Base-by-base conservation (phyloP, 2,888 invertebrate genomes). In the Melanostoma scalare region DNA sequence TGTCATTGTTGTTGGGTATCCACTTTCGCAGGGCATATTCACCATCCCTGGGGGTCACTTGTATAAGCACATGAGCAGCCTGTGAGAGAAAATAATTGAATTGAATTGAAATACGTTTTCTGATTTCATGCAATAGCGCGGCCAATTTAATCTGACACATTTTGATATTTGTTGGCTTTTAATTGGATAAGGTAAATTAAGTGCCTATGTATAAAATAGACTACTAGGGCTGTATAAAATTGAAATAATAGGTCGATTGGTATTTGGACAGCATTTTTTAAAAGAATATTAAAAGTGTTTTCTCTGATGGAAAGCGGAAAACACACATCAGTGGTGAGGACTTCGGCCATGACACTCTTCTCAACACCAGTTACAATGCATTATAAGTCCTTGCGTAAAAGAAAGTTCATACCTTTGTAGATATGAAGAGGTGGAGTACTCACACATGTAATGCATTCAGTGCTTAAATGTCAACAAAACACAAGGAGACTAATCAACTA, bases 101-200 rank as follows among this genome's bases (percentile, higher is more conserved):
- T 84, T 74, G 84, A 79, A 84, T 79, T 75, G 84, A 78, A 79
- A 84, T 84, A 84, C 84, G 84, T 84, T 84, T 75, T 79, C 60
- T 71, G 74, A 79, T 79, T 75, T 63, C 60, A 20, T 58, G 50
- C 33, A 74, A 78, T 78, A 69, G 63, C 60, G 40, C 68, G 42
- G 73, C 60, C 79, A 84, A 84, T 82, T 78, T 82, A 82, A 78
- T 82, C 63, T 82, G 82, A 82, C 78, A 82, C 78, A 68, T 68
- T 72, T 69, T 73, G 73, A 78, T 82, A 82, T 79, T 84, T 84
- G 84, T 71, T 50, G 69, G 79, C 65, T 46, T 79, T 84, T 84
- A 84, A 84, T 84, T 84, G 84, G 74, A 75, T 79, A 84, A 69
- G 73, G 69, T 74, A 74, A 79, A 84, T 84, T 84, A 67, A 84